Base-by-base conservation (phyloP, 2,888 invertebrate species). In the Agonopterix arenella region DNA sequence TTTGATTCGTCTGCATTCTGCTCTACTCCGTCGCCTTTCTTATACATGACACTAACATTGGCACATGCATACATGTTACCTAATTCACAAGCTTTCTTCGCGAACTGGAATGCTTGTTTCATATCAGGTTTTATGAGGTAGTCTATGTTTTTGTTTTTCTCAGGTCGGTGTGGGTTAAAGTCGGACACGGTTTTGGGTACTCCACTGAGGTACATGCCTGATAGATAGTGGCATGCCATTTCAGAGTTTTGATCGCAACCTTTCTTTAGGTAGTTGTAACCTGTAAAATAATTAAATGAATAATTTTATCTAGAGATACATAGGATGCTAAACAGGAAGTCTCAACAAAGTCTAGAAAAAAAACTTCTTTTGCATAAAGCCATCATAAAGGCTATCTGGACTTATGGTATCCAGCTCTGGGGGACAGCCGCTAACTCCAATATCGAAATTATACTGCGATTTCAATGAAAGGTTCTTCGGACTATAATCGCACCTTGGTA, bases 51-150 rank as follows among this genome's bases (percentile, higher is more conserved):
- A 68, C 97, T 94, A 1, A 98, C 88, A 84, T 98, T 98, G 0
- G 94, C 94, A 85, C 99, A 99, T 0, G 96, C 95, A 69, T 94
- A 95, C 73, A 96, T 92, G 70, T 97, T 95, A 0, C 94, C 95
- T 0, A 93, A 80, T 55, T 97, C 94, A 75, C 98, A 99, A 0
- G 94, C 96, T 75, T 93, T 94, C 51, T 91, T 80, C 0, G 96
- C 94, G 66, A 92, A 94, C 40, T 92, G 84, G 73, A 96, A 95
- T 0, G 97, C 97, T 77, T 95, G 93, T 42, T 89, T 89, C 90
- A 93, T 92, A 68, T 97, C 93, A 56, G 93, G 91, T 46, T 85
- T 86, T 18, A 93, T 84, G 49, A 91, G 73, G 61, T 73, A 92
- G 0, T 92, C 91, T 58, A 82, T 75, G 47, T 77, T 80, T 60